phyloP scores from a whole-genome alignment of 2,113 vertebrate species.

The Epinephelus lanceolatus region DNA sequence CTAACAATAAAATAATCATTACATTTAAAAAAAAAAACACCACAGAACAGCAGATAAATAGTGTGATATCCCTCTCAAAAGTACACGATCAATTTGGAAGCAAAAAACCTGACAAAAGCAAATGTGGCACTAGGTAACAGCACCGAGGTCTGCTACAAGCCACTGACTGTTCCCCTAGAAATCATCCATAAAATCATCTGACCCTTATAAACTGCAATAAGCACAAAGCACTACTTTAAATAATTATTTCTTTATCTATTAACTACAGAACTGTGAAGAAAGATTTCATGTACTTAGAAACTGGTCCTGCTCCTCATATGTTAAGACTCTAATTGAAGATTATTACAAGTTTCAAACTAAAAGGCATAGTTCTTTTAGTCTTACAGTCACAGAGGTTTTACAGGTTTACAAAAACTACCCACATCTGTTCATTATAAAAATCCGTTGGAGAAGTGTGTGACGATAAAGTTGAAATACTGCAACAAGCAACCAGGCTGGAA shows the following conservation, averaged over 20 bases:
- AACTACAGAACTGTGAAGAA: neutral
- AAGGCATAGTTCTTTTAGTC: neutral
- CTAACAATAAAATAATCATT: constrained; percentile 1
- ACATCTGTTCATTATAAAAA: neutral
- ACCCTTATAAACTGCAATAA: neutral
- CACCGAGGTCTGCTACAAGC: neutral
- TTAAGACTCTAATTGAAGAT: neutral
- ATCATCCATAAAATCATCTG: neutral
- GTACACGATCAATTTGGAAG: neutral
- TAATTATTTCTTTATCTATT: neutral
- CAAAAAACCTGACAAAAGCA: constrained; percentile 18
- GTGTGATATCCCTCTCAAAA: constrained; percentile 19
- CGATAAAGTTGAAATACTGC: neutral
- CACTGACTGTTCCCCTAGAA: neutral
- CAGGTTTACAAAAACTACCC: neutral
- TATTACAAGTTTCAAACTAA: neutral
- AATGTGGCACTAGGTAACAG: neutral
- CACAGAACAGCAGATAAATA: constrained; percentile 18
- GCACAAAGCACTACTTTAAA: neutral
- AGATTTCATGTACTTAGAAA: neutral
- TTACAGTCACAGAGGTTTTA: neutral
- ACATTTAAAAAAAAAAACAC: neutral
- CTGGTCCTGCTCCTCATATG: too few relatives aligned
- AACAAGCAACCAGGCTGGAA: neutral
- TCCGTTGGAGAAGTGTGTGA: neutral